phyloP scores from a whole-genome alignment of 2,888 invertebrate species.

The Drosophila quinaria region DNA sequence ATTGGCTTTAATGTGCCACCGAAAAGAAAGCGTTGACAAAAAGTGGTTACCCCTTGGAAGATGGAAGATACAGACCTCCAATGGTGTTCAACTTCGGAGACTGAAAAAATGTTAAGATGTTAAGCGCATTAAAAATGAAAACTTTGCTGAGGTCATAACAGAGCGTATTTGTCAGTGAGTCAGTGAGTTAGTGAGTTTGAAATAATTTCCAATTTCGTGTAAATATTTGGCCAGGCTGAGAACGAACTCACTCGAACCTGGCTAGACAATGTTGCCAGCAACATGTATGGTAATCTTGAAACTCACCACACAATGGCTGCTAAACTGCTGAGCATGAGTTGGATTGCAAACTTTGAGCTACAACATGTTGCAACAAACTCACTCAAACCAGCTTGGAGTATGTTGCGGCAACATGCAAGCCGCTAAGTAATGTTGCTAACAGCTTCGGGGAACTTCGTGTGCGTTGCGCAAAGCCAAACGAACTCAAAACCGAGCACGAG shows the following conservation, averaged over 20 bases:
- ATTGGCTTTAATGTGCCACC: constrained; percentile 53
- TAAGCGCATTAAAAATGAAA: constrained; percentile 67
- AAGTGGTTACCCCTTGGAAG: constrained; percentile 25
- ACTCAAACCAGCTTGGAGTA: constrained; percentile 27
- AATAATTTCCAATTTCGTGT: neutral
- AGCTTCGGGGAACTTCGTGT: constrained; percentile 42
- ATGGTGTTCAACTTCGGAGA: constrained; percentile 17
- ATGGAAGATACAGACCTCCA: constrained; percentile 42
- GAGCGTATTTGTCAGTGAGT: constrained; percentile 44
- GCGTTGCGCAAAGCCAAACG: constrained; percentile 37
- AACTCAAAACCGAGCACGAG: constrained; percentile 20
- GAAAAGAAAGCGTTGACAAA: constrained; percentile 67
- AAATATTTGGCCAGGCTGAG: neutral
- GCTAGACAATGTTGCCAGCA: constrained; percentile 48
- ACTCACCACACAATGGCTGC: constrained; percentile 23
- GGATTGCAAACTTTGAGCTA: neutral
- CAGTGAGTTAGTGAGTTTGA: constrained; percentile 8
- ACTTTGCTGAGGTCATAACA: constrained; percentile 22
- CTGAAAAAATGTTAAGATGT: constrained; percentile 46
- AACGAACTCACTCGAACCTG: constrained; percentile 35
- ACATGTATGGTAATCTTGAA: constrained; percentile 20
- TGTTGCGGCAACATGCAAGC: constrained; percentile 34
- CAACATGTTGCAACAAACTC: constrained; percentile 29
- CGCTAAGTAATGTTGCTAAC: constrained; percentile 20
- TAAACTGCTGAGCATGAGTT: constrained; percentile 20